These are phyloP conservation scores for Pandemis heparana DNA, from an alignment of 2,888 invertebrate genomes.

Conservation along the genomic window DNA sequence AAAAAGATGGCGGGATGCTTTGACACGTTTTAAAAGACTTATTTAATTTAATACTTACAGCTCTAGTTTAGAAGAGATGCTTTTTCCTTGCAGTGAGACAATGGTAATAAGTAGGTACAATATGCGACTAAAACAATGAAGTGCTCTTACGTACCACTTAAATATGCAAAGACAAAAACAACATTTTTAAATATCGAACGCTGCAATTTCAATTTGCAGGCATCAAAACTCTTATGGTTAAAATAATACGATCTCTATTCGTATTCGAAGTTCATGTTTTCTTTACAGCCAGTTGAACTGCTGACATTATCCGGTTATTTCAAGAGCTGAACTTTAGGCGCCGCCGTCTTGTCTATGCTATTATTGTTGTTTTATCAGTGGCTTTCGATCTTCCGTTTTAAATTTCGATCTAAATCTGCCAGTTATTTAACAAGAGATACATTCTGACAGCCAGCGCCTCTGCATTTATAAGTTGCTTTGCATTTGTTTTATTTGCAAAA, in stretches of 20 bases:
- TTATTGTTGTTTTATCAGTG: conserved; percentile 58
- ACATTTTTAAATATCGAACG: conserved; percentile 23
- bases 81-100: too few species aligned
- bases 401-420: conserved; percentile 40
- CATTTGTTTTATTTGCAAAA: background rate
- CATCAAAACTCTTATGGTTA: background rate
- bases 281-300: conserved; percentile 38
- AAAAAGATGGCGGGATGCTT: too few species aligned
- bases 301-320: conserved; percentile 71
- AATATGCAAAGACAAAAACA: background rate
- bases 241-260: conserved; percentile 16
- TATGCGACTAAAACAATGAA: too few species aligned
- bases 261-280: conserved; percentile 22
- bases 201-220: background rate
- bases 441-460: conserved; percentile 30
- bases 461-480: conserved; percentile 1
- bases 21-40: too few species aligned
- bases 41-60: too few species aligned
- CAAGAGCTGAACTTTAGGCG: conserved; percentile 69
- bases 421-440: conserved; percentile 24
- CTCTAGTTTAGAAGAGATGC: too few species aligned
- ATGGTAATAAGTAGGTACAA: too few species aligned
- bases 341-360: conserved; percentile 53
- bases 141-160: background rate
- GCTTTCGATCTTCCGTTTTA: conserved; percentile 58